Evolutionary conservation across 2,797 vertebrate species (phyloP), one percentile per base, ranked within the genome.

Genomic region (Anableps anableps): DNA sequence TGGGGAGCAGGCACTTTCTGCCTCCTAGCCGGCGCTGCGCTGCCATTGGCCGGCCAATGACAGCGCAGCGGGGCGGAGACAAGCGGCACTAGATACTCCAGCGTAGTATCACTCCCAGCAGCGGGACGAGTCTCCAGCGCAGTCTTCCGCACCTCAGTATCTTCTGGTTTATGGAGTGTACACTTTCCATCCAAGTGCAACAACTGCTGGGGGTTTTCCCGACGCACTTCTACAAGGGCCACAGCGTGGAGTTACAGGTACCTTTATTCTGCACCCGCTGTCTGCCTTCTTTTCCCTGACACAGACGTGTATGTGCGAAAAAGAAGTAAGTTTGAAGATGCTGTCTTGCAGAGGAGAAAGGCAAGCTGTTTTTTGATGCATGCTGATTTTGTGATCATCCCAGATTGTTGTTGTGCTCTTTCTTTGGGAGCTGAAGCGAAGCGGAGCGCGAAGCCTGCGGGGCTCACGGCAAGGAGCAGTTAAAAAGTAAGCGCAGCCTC

Each of bases 201-300:
- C 95, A 95, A 83, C 94, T 95, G 83, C 91, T 96, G 90, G 89
- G 93, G 85, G 90, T 95, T 83, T 95, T 89, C 84, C 93, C 94
- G 77, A 95, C 95, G 48, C 94, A 95, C 93, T 87, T 94, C 81
- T 93, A 86, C 47, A 92, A 94, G 93, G 90, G 90, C 81, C 95
- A 93, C 94, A 93, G 93, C 78, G 92, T 95, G 89, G 94, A 96
- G 94, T 95, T 96, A 95, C 95, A 96, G 95, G 96, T 96, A 95
- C 83, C 55, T 71, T 48, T 43, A 31, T 48, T 45, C 75, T 34
- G 29, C 77, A 62, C 45, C 17, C 14, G 19, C 26, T 38, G 17
- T 19, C 36, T 9, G 34, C 41, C 4, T 60, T 55, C 53, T 58
- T 19, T 13, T 8, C 60, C 75, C 3, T 79, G 13, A 16, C 0